These are phyloP conservation scores for Clarias pachynema DNA, from an alignment of 2,797 vertebrate genomes.

Conservation along the genomic window DNA sequence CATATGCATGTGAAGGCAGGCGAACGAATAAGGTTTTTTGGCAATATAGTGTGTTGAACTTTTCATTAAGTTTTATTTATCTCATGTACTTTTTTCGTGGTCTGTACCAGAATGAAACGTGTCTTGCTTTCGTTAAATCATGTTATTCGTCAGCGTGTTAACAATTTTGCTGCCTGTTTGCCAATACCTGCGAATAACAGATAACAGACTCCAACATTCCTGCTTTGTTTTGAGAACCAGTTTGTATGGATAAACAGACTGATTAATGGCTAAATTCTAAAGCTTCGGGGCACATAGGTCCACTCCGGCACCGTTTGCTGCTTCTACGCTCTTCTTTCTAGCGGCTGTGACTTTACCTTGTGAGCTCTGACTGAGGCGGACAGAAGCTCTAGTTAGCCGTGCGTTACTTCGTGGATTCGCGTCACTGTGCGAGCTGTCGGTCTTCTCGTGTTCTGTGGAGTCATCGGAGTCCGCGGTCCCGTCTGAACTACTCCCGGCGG, in stretches of 20 bases:
- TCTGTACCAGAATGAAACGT: neutral
- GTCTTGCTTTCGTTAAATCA: neutral
- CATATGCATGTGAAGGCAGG: too few species aligned
- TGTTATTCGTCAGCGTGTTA: neutral
- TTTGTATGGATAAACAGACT: neutral
- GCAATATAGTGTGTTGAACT: too few species aligned
- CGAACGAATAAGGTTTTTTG: too few species aligned
- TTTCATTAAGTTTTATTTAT: too few species aligned
- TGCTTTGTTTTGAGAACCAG: neutral
- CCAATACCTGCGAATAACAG: neutral
- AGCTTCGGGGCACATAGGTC: neutral
- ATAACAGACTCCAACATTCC: neutral
- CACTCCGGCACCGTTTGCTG: neutral
- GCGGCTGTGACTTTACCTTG: slow-evolving; percentile 78
- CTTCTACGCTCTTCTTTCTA: neutral
- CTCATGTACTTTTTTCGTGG: neutral
- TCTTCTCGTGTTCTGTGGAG: slow-evolving; percentile 94
- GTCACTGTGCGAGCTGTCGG: slow-evolving; percentile 95
- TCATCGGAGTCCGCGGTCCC: slow-evolving; percentile 97
- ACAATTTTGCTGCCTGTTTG: neutral
- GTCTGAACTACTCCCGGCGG: slow-evolving; percentile 94
- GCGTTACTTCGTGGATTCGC: slow-evolving; percentile 86
- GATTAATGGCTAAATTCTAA: neutral
- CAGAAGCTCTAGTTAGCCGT: slow-evolving; percentile 91
- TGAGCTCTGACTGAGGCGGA: slow-evolving; percentile 94